These are phyloP conservation scores for Chaenogobius annularis DNA, from an alignment of 2,113 vertebrate species.

Conservation along the genomic window DNA sequence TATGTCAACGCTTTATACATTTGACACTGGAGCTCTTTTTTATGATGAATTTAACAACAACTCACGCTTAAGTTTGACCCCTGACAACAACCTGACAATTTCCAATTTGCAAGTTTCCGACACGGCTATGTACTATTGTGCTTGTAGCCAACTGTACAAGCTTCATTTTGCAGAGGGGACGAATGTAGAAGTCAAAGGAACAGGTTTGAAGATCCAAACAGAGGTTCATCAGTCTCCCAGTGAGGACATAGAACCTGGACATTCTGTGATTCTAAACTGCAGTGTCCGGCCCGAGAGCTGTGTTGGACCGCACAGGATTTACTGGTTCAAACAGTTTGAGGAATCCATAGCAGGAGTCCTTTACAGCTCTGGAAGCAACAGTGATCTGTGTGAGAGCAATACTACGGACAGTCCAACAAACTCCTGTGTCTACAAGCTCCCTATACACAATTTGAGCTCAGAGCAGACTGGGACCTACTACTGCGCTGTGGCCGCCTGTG, in stretches of 20 bases:
- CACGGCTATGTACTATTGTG: constrained; percentile 46
- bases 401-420: constrained; percentile 13
- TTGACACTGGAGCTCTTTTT: neutral
- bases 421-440: constrained; percentile 45
- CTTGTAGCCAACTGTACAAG: constrained; percentile 18
- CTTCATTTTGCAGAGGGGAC: constrained; percentile 27
- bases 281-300: constrained; percentile 39
- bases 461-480: constrained; percentile 27
- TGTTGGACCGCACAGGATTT: constrained; percentile 34
- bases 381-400: constrained; percentile 38
- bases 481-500: constrained; percentile 57
- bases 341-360: constrained; percentile 29
- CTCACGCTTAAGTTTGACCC: constrained; percentile 24
- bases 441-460: constrained; percentile 2
- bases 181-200: neutral
- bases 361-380: constrained; percentile 26
- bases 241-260: constrained; percentile 37
- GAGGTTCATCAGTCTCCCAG: constrained; percentile 30
- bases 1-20: constrained; percentile 22
- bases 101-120: constrained; percentile 27
- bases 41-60: constrained; percentile 23
- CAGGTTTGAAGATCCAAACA: neutral
- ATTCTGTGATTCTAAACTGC: constrained; percentile 55
- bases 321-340: constrained; percentile 57
- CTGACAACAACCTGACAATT: constrained; percentile 34